A percentile compares a stretch with the other conserved stretches of the same genome.
phyloP scores from a whole-genome alignment of 2,888 invertebrate genomes.

The Heliconius ethilla region DNA sequence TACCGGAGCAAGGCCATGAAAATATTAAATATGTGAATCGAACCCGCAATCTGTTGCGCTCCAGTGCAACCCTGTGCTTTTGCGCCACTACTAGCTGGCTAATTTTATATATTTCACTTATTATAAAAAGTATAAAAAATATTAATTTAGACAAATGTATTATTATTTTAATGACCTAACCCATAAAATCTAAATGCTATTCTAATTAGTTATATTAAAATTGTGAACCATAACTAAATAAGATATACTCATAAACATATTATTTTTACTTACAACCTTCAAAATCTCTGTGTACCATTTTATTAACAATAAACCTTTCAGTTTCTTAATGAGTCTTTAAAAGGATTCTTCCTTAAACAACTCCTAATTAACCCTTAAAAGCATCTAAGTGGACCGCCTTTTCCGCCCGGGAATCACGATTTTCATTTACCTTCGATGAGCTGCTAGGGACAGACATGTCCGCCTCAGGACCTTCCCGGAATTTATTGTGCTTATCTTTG shows the following conservation, averaged over 20 bases:
- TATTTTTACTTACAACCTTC: neutral
- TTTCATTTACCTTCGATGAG: conserved; percentile 44
- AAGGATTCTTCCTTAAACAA: conserved; percentile 45
- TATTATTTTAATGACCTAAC: no score
- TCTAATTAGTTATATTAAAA: no score
- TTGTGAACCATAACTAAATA: no score
- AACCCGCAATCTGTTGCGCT: no score
- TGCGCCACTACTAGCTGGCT: no score
- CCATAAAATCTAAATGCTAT: no score
- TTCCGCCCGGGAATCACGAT: conserved; percentile 42
- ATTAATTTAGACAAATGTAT: no score
- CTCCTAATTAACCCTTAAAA: conserved; percentile 47
- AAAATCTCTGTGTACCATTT: conserved; percentile 18
- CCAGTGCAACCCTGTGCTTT: no score
- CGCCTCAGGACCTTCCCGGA: conserved; percentile 26
- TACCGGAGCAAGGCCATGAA: no score
- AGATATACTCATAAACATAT: neutral
- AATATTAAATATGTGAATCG: no score
- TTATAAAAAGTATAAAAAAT: no score
- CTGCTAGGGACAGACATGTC: conserved; percentile 37
- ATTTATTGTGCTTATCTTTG: conserved; percentile 22
- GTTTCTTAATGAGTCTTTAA: conserved; percentile 41
- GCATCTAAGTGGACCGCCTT: conserved; percentile 45
- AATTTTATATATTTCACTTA: no score
- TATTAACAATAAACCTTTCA: conserved; percentile 40